Evolutionary conservation across 2,888 invertebrate genomes (phyloP), one percentile per base, ranked within the genome.

Genomic region (Thereva unica): DNA sequence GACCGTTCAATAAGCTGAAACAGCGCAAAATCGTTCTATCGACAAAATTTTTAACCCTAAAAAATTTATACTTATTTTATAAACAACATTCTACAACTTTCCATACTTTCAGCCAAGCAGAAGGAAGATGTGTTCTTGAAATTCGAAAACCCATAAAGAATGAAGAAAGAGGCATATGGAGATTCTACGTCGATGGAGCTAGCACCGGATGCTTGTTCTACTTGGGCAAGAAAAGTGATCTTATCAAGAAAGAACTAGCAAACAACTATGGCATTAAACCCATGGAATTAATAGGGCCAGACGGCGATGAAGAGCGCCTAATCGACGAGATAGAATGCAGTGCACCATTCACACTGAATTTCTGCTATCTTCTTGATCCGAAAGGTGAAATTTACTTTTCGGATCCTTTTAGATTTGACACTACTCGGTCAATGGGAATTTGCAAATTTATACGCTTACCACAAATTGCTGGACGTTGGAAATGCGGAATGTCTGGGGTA

Each of bases 351-450:
- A 67, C 71, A 53, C 71, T 75, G 7, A 71, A 74, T 56, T 73
- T 73, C 56, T 75, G 75, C 61, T 75, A 74, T 68, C 65, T 75
- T 6, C 70, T 71, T 10, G 74, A 73, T 71, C 74, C 75, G 7
- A 72, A 71, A 57, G 72, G 73, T 57, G 71, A 64, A 7, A 67
- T 75, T 8, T 70, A 74, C 63, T 74, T 74, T 64, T 74, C 74
- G 40, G 73, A 72, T 8, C 61, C 65, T 61, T 66, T 63, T 52
- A 67, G 64, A 44, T 74, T 75, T 68, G 69, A 71, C 45, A 71
- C 72, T 10, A 69, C 71, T 9, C 72, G 73, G 41, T 69, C 72
- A 12, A 72, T 72, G 57, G 75, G 75, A 12, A 68, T 73, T 66
- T 75, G 75, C 50, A 35, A 66, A 66, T 37, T 75, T 66, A 64